Evolutionary conservation across 2,888 invertebrate species (phyloP), one percentile per base, ranked within the genome.

Genomic region (Aspidiotus rigidus): DNA sequence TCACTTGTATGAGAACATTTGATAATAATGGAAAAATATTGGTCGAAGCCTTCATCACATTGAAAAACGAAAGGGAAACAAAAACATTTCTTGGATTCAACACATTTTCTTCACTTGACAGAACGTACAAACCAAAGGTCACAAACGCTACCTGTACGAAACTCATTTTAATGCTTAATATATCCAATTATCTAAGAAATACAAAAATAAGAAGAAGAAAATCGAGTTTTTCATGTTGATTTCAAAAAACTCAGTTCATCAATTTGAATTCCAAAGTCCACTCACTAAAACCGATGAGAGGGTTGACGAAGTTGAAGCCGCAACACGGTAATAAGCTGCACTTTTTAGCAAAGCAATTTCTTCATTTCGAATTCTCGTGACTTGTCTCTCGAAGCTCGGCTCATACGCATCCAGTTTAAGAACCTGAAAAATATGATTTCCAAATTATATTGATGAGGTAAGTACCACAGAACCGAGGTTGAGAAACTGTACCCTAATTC

Each of bases 11-110:
- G 28, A 93, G 89, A 79, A 90, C 83, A 81, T 89, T 90, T 77
- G 89, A 87, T 79, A 96, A 90, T 85, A 95, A 88, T 88, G 96
- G 95, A 80, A 95, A 86, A 89, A 96, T 90, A 78, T 92, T 90
- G 80, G 98, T 85, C 76, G 97, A 96, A 79, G 94, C 92, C 79
- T 96, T 86, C 76, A 98, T 86, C 76, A 97, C 93, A 84, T 97
- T 96, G 86, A 98, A 95, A 79, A 97, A 87, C 79, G 96, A 92
- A 77, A 98, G 84, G 76, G 96, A 91, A 76, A 96, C 95, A 83
- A 98, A 98, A 77, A 96, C 96, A 79, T 86, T 92, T 80, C 86
- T 83, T 76, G 94, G 88, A 80, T 92, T 88, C 79, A 96, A 84
- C 74, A 88, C 84, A 80, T 94, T 86, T 70, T 84, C 85, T 77